phyloP scores from a whole-genome alignment of 2,888 invertebrate genomes.

The Myathropa florea region DNA sequence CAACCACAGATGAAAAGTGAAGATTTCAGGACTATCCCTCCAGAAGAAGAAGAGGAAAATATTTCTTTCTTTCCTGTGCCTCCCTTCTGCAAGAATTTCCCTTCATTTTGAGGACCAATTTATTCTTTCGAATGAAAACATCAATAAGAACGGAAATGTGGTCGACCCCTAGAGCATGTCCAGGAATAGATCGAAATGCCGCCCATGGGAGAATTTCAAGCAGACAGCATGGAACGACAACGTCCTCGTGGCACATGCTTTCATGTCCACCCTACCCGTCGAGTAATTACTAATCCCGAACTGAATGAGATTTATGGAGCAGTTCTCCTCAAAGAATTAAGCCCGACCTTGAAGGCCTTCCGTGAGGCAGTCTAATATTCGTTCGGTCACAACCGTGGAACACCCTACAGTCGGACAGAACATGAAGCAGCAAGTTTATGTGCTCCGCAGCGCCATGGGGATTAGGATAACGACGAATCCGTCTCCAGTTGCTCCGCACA shows the following conservation, averaged over 20 bases:
- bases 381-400: neutral
- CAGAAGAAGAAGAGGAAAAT: too few species aligned
- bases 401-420: neutral
- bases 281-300: conserved; percentile 29
- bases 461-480: conserved; percentile 48
- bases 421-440: conserved; percentile 25
- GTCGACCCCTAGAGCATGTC: neutral
- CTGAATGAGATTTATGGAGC: conserved; percentile 12
- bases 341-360: neutral
- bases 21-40: conserved; percentile 9
- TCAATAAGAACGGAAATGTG: neutral
- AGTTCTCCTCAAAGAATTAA: neutral
- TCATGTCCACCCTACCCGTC: neutral
- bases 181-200: conserved; percentile 8
- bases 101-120: neutral
- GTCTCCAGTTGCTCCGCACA: conserved; percentile 40
- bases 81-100: neutral
- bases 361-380: neutral
- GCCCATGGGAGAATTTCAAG: conserved; percentile 7
- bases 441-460: conserved; percentile 32
- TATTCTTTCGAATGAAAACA: conserved; percentile 13
- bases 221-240: neutral
- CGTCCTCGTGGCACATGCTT: neutral
- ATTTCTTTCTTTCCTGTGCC: neutral
- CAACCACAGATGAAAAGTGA: conserved; percentile 8